Base-by-base conservation (phyloP, 2,888 invertebrate species). In the Dione vanillae region DNA sequence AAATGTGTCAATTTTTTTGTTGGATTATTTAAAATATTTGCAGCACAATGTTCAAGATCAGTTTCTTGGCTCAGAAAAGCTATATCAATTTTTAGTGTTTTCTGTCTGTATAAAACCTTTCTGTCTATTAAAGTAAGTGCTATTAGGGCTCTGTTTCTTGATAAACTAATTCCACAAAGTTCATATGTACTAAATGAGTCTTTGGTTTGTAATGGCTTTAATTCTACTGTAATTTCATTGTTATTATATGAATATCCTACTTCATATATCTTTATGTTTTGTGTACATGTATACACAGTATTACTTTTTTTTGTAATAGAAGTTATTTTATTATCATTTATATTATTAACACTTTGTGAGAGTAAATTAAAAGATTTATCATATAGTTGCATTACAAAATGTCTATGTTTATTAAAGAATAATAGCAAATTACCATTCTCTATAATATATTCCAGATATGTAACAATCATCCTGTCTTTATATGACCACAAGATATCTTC, bases 321-420 rank as follows among this genome's bases (percentile, higher is more conserved):
- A 43, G 86, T 81, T 66, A 92, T 88, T 79, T 80, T 82, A 51
- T 86, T 77, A 77, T 92, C 92, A 79, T 90, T 91, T 0, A 92
- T 71, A 71, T 88, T 88, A 43, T 83, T 80, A 1, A 86, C 56
- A 74, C 77, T 78, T 71, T 91, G 82, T 7, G 82, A 79, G 41
- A 87, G 10, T 7, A 87, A 71, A 54, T 80, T 83, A 54, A 81
- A 82, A 12, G 82, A 71, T 11, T 78, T 68, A 72, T 88, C 83
- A 37, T 90, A 73, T 68, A 86, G 67, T 73, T 85, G 81, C 9
- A 82, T 73, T 1, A 91, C 45, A 65, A 93, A 76, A 83, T 92
- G 88, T 78, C 92, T 86, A 67, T 91, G 82, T 82, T 93, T 93
- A 68, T 80, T 84, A 70, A 77, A 91, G 1, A 89, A 19, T 37